Conservation (phyloP, 2,113 vertebrate genomes). For the Planiliza haematocheilus region DNA sequence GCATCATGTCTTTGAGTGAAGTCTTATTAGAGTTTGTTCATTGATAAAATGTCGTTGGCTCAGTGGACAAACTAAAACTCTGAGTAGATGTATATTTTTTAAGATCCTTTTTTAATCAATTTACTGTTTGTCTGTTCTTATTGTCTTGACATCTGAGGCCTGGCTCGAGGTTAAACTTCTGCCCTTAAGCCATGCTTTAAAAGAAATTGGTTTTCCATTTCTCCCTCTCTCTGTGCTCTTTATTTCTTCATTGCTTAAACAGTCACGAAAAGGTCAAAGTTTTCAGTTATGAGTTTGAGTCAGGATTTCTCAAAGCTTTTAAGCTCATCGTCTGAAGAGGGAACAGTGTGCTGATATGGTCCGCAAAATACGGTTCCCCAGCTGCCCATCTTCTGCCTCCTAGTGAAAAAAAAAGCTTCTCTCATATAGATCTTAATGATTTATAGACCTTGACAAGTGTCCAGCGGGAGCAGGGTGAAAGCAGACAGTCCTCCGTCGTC, state of each 20-base stretch:
- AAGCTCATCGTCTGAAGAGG: constrained; percentile 42
- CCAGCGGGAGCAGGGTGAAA: constrained; percentile 29
- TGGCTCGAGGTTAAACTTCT: no score
- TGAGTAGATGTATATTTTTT: no score
- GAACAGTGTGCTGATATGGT: constrained; percentile 43
- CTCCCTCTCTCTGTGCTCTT: neutral
- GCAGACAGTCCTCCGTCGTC: constrained; percentile 15
- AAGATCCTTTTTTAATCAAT: no score
- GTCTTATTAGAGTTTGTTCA: no score
- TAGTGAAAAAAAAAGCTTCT: constrained; percentile 24
- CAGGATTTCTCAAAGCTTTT: constrained; percentile 45
- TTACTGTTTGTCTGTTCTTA: no score
- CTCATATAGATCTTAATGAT: constrained; percentile 29
- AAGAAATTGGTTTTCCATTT: neutral
- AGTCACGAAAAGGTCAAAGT: constrained; percentile 42
- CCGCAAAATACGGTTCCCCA: constrained; percentile 33
- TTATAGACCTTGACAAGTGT: constrained; percentile 51
- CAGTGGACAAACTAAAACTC: no score
- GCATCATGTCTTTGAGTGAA: no score
- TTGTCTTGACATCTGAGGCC: no score
- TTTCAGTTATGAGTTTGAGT: constrained; percentile 43
- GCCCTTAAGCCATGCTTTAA: neutral
- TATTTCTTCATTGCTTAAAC: constrained; percentile 6
- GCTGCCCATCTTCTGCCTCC: constrained; percentile 19
- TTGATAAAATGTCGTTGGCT: no score